Percentiles rank a stretch among this genome's conserved stretches.
These are phyloP conservation scores for Peribatodes rhomboidaria DNA, from an alignment of 2,888 invertebrate species.

Conservation along the genomic window DNA sequence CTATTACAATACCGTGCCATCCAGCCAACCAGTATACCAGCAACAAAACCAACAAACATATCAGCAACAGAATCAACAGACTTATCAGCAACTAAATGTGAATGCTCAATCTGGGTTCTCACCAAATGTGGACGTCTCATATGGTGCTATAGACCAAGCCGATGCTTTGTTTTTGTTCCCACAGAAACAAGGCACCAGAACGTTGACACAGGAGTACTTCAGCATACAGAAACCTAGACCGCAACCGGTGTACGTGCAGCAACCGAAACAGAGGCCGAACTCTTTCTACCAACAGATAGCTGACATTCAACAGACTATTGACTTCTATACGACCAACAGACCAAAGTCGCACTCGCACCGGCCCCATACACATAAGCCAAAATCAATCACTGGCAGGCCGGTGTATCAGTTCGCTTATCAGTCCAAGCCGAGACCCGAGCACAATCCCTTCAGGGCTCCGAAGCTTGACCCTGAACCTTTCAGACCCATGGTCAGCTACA, in stretches of 20 bases:
- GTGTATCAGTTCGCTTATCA: slow-evolving; percentile 91
- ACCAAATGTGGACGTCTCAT: slow-evolving; percentile 77
- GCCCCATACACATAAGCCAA: slow-evolving; percentile 77
- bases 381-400: slow-evolving; percentile 85
- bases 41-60: slow-evolving; percentile 56
- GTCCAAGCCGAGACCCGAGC: slow-evolving; percentile 82
- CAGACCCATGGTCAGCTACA: slow-evolving; percentile 88
- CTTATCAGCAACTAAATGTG: slow-evolving; percentile 65
- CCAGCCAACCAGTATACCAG: slow-evolving; percentile 58
- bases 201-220: slow-evolving; percentile 84
- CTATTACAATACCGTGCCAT: slow-evolving; percentile 77
- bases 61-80: slow-evolving; percentile 59
- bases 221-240: slow-evolving; percentile 80
- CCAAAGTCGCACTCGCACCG: slow-evolving; percentile 81
- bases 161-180: slow-evolving; percentile 83
- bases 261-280: slow-evolving; percentile 78
- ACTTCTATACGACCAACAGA: slow-evolving; percentile 86
- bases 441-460: slow-evolving; percentile 79
- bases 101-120: slow-evolving; percentile 70
- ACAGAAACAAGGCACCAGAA: slow-evolving; percentile 82
- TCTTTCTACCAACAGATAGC: slow-evolving; percentile 89
- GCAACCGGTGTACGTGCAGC: slow-evolving; percentile 74
- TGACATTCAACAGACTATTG: slow-evolving; percentile 88
- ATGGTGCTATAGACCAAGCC: slow-evolving; percentile 78
- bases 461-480: slow-evolving; percentile 88